Conservation (phyloP, 2,888 invertebrate genomes). For the Pharmacophagus antenor region DNA sequence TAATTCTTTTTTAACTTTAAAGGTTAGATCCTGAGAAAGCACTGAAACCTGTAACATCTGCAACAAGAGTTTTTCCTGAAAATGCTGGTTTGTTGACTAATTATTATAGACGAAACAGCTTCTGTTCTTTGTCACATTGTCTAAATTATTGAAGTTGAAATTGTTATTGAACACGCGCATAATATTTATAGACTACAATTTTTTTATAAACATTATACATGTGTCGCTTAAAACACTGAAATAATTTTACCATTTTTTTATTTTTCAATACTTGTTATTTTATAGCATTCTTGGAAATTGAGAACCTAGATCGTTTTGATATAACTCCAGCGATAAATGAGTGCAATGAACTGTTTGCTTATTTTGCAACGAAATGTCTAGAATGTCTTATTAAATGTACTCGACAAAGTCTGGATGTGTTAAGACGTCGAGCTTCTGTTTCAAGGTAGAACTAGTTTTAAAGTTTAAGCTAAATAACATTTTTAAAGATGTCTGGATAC, state of each 20-base stretch:
- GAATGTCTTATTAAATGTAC: constrained; percentile 88
- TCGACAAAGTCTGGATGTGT: constrained; percentile 85
- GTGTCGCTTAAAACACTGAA: too few relatives aligned
- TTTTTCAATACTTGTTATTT: too few relatives aligned
- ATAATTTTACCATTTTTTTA: too few relatives aligned
- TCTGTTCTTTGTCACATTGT: too few relatives aligned
- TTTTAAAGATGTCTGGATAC: not conserved
- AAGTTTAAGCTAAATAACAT: not conserved
- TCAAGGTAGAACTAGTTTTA: constrained; percentile 50
- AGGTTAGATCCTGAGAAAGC: constrained; percentile 83
- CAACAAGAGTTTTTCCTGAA: constrained; percentile 78
- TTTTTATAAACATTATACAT: too few relatives aligned
- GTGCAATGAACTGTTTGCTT: constrained; percentile 90
- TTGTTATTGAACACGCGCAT: too few relatives aligned
- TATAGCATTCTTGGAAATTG: constrained; percentile 83
- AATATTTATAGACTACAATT: too few relatives aligned
- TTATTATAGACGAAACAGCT: not conserved
- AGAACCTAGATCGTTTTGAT: constrained; percentile 81
- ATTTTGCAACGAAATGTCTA: constrained; percentile 88
- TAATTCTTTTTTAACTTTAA: constrained; percentile 5
- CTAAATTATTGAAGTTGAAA: too few relatives aligned
- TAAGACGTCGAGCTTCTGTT: constrained; percentile 82
- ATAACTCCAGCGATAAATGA: constrained; percentile 83
- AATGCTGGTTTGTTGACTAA: constrained; percentile 75
- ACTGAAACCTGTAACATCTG: constrained; percentile 81